Conservation (phyloP, 2,888 invertebrate genomes). For the Machimus rusticus region DNA sequence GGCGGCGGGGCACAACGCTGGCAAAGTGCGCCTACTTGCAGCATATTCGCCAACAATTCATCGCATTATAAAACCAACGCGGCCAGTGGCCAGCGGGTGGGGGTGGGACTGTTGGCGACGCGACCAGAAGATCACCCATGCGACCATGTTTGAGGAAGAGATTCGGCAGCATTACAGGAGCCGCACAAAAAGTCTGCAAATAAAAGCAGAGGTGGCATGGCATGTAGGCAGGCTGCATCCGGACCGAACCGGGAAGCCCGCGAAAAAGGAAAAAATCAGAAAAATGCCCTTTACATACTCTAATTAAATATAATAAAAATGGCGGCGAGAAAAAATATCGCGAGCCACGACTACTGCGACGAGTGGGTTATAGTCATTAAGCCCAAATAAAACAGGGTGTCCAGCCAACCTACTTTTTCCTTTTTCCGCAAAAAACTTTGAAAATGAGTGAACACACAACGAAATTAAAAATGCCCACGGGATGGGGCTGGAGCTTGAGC, state of each 20-base stretch:
- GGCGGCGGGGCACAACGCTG: background rate
- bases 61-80: slow-evolving; percentile 5
- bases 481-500: background rate
- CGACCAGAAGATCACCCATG: slow-evolving; percentile 22
- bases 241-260: background rate
- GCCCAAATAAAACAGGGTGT: slow-evolving; percentile 36
- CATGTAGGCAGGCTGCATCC: slow-evolving; percentile 19
- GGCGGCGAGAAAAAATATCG: slow-evolving; percentile 37
- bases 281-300: slow-evolving; percentile 38
- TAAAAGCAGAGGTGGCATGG: slow-evolving; percentile 34
- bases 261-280: slow-evolving; percentile 18
- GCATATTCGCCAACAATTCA: slow-evolving; percentile 22
- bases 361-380: slow-evolving; percentile 39
- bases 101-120: background rate
- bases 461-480: slow-evolving; percentile 3
- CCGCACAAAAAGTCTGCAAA: slow-evolving; percentile 17
- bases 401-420: slow-evolving; percentile 12
- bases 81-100: background rate
- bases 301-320: slow-evolving; percentile 43
- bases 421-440: slow-evolving; percentile 27
- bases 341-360: background rate
- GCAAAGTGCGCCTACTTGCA: background rate
- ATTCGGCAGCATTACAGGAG: slow-evolving; percentile 32
- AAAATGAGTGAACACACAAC: slow-evolving; percentile 38
- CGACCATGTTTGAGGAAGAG: slow-evolving; percentile 39